Percentiles rank a stretch among this genome's conserved stretches.
Evolutionary conservation across 2,113 vertebrate genomes (phyloP).

Genomic region (Cavia porcellus): DNA sequence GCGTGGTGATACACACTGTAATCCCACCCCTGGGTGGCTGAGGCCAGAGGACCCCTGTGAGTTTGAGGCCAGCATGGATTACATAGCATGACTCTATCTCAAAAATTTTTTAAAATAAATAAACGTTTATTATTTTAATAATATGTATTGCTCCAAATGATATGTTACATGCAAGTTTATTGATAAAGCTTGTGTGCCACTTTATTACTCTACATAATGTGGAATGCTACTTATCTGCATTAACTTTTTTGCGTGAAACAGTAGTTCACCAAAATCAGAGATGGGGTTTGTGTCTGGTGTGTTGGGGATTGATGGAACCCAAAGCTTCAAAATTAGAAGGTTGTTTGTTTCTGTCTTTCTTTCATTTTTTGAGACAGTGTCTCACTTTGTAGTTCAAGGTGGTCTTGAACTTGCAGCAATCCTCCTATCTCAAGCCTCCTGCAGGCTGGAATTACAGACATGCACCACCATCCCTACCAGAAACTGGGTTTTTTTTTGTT

Average conservation of each 20-base stretch:
- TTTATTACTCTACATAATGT: not conserved
- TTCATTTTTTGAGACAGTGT: not conserved
- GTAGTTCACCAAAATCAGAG: not conserved
- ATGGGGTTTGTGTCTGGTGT: not conserved
- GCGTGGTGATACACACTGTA: not conserved
- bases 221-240: conserved; percentile 25
- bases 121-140: conserved; percentile 25
- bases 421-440: not conserved
- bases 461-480: not conserved
- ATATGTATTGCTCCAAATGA: conserved; percentile 22
- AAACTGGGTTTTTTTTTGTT: too few species aligned
- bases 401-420: not conserved
- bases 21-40: not conserved
- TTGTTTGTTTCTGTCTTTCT: not conserved
- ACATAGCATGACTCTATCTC: not conserved
- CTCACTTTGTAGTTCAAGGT: not conserved
- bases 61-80: not conserved
- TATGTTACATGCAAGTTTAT: not conserved
- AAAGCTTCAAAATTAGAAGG: not conserved
- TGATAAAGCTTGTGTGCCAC: conserved; percentile 1
- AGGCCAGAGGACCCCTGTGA: not conserved
- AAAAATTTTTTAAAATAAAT: not conserved
- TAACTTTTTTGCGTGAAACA: conserved; percentile 28
- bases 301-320: not conserved
- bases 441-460: not conserved